Evolutionary conservation across 2,113 vertebrate genomes (phyloP).

Genomic region (Ictidomys tridecemlineatus): DNA sequence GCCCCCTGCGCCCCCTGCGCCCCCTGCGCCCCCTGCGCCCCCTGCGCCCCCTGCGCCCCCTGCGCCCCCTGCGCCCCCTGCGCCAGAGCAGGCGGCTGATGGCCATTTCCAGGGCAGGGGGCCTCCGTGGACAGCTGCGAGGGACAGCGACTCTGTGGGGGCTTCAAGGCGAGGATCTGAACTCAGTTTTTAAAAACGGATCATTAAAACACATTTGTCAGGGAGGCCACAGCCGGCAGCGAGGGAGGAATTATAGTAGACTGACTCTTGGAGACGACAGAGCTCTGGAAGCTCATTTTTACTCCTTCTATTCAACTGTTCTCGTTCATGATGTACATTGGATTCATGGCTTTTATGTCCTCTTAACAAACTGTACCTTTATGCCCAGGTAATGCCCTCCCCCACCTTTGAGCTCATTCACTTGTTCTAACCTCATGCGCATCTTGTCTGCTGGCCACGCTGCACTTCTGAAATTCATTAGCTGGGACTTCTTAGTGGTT

Average conservation of each 20-base stretch:
- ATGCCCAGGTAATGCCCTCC: neutral
- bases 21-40: constrained; percentile 55
- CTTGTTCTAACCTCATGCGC: neutral
- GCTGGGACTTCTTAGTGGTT: neutral
- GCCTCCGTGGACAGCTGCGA: constrained; percentile 60
- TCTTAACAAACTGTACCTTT: neutral
- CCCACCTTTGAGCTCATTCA: neutral
- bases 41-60: neutral
- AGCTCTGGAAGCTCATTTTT: neutral
- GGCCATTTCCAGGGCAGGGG: constrained; percentile 73
- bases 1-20: constrained; percentile 51
- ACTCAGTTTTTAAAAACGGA: neutral
- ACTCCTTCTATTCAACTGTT: neutral
- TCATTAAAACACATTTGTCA: neutral
- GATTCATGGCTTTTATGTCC: neutral
- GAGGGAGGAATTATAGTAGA: neutral
- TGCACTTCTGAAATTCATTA: neutral
- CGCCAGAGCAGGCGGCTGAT: no score
- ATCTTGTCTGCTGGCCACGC: neutral
- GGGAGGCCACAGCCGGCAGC: no score
- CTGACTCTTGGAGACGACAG: neutral
- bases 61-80: constrained; percentile 52
- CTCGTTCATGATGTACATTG: neutral
- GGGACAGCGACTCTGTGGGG: no score
- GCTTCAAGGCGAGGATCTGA: constrained; percentile 68